phyloP scores from a whole-genome alignment of 2,797 vertebrate species.

The Melanotaenia pygmaea region DNA sequence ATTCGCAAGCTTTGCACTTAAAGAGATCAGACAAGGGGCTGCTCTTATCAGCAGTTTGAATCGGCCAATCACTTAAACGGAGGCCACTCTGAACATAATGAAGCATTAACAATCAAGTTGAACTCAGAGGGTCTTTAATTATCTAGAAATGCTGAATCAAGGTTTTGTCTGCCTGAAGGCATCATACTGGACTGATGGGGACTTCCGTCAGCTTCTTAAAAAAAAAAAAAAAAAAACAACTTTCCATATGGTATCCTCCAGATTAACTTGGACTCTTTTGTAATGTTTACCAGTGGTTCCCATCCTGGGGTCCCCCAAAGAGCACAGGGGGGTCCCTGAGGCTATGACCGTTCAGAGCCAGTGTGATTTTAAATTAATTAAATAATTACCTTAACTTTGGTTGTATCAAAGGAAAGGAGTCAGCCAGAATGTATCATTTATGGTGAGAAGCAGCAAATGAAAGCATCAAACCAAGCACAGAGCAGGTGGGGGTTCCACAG shows the following conservation, averaged over 20 bases:
- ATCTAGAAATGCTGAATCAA: constrained; percentile 81
- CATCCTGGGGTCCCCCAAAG: too few species aligned
- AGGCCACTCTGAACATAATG: constrained; percentile 78
- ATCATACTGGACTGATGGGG: constrained; percentile 40
- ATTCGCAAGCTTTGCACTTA: constrained; percentile 83
- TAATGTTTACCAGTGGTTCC: too few species aligned
- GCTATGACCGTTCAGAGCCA: too few species aligned
- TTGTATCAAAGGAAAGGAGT: too few species aligned
- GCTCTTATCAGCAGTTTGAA: constrained; percentile 87
- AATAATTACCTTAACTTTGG: too few species aligned
- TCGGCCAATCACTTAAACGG: constrained; percentile 85
- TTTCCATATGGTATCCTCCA: neutral
- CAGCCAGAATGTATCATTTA: too few species aligned
- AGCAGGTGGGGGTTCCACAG: too few species aligned
- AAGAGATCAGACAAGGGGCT: constrained; percentile 81
- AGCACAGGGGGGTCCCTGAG: too few species aligned
- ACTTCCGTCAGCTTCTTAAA: constrained; percentile 36
- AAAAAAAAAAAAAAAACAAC: neutral
- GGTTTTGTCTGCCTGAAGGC: constrained; percentile 53
- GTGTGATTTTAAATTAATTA: too few species aligned
- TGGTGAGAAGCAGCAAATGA: too few species aligned
- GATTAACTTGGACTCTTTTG: constrained; percentile 1
- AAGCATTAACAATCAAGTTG: constrained; percentile 82
- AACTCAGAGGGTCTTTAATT: constrained; percentile 81
- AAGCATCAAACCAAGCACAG: too few species aligned